Evolutionary conservation across 1,140 invertebrate species (phyloP).

Genomic region (Asobara japonica): DNA sequence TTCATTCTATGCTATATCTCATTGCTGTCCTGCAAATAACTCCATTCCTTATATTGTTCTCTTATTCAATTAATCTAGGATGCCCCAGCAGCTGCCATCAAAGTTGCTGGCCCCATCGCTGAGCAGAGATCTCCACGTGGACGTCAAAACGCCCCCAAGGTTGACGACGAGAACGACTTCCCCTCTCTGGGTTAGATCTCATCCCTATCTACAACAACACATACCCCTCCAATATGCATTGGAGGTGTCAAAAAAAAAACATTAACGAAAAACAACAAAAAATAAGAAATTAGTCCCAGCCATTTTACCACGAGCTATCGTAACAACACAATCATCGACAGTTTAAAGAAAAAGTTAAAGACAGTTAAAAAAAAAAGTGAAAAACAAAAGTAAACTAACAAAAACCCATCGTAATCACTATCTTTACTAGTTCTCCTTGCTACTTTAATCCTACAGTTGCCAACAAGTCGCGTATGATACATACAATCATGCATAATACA

Average conservation of each 20-base stretch:
- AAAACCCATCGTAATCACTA: conserved; percentile 5
- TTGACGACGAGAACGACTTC: conserved; percentile 95
- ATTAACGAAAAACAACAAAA: conserved; percentile 1
- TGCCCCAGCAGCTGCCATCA: conserved; percentile 23
- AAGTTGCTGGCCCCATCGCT: conserved; percentile 38
- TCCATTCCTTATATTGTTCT: background rate
- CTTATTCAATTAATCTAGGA: conserved; percentile 28
- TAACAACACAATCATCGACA: conserved; percentile 15
- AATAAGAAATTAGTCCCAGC: background rate
- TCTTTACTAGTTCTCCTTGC: conserved; percentile 6
- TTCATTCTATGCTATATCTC: background rate
- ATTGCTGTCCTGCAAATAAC: background rate
- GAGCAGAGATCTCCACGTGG: conserved; percentile 64
- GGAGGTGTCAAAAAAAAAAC: background rate
- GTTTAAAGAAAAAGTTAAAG: too few relatives aligned
- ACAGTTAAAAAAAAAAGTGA: background rate
- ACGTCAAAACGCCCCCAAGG: conserved; percentile 83
- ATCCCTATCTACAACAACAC: background rate
- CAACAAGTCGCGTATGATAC: conserved; percentile 14
- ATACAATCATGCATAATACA: conserved; percentile 1
- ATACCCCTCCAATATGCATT: background rate
- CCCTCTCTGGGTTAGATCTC: conserved; percentile 81
- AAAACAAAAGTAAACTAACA: background rate
- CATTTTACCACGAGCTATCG: conserved; percentile 8
- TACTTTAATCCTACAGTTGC: conserved; percentile 5